Conservation (phyloP, 2,797 vertebrate genomes). For the Masticophis lateralis region DNA sequence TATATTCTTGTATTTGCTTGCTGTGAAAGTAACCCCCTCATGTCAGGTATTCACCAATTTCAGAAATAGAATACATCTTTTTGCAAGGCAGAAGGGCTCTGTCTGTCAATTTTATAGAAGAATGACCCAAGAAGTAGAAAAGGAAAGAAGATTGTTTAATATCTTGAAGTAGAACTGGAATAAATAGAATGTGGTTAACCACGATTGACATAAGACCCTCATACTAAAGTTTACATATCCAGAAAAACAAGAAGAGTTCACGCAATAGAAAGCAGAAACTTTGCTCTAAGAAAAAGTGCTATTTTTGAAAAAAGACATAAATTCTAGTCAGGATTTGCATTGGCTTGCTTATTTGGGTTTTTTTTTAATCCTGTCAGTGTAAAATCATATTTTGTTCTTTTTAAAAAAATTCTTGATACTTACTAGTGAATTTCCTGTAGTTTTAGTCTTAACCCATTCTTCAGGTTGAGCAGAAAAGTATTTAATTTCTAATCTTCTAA, state of each 20-base stretch:
- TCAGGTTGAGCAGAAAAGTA: neutral
- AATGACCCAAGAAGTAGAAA: neutral
- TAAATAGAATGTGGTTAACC: neutral
- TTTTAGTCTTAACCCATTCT: neutral
- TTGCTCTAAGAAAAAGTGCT: neutral
- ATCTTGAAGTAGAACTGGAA: neutral
- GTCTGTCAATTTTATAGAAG: neutral
- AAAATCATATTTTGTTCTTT: neutral
- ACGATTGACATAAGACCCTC: neutral
- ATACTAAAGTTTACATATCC: neutral
- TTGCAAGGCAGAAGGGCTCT: neutral
- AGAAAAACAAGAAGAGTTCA: neutral
- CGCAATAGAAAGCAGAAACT: neutral
- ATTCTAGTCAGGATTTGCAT: neutral
- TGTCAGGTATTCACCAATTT: neutral
- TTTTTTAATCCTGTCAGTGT: neutral
- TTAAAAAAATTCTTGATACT: neutral
- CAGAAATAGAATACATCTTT: neutral
- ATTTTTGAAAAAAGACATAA: neutral
- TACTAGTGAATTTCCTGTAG: neutral
- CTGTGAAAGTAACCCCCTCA: neutral
- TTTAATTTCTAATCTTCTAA: neutral
- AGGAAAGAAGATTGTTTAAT: neutral
- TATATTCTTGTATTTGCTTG: neutral
- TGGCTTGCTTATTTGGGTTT: neutral